Evolutionary conservation across 2,113 vertebrate genomes (phyloP), one percentile per base, ranked within the genome.

Genomic region (Saccopteryx leptura): DNA sequence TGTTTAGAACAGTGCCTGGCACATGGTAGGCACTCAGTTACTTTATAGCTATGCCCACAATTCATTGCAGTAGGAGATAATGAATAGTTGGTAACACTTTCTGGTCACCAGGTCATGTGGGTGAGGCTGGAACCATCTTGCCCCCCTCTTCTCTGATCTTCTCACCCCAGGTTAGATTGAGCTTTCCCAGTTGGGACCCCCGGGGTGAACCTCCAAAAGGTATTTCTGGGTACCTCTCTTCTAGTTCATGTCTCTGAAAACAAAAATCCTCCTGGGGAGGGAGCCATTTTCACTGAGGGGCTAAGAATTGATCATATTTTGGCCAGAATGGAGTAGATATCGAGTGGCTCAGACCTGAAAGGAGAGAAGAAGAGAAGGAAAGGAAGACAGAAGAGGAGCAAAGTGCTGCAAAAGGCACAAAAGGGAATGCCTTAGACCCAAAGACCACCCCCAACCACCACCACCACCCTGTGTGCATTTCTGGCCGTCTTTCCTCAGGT

Each of bases 251-350:
- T 17, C 94, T 85, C 91, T 85, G 76, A 50, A 79, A 66, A 61
- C 60, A 71, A 79, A 84, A 85, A 75, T 66, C 48, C 58, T 79
- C 93, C n/a, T 10, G 9, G 31, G 48, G 65, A 86, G 31, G 50
- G 17, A 66, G 74, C 18, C 39, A 50, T 89, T 95, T 69, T 71
- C 74, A 68, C 28, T 2, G 18, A 72, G 78, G 56, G 81, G 90
- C 83, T 78, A 84, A 93, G 86, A 50, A 74, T 74, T 75, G 9
- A 58, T 75, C 82, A 95, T 78, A 58, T 69, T n/a, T 54, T 74
- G 58, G 56, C 69, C 48, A 66, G 89, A 65, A 75, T 76, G 48
- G 48, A 88, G 58, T n/a, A 80, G 58, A 54, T 23, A 8, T 58
- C 90, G 52, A 69, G 63, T 19, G 85, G 80, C 65, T 65, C 52